Conservation (phyloP, 2,113 vertebrate species). For the Chlorodrepanis virens region DNA sequence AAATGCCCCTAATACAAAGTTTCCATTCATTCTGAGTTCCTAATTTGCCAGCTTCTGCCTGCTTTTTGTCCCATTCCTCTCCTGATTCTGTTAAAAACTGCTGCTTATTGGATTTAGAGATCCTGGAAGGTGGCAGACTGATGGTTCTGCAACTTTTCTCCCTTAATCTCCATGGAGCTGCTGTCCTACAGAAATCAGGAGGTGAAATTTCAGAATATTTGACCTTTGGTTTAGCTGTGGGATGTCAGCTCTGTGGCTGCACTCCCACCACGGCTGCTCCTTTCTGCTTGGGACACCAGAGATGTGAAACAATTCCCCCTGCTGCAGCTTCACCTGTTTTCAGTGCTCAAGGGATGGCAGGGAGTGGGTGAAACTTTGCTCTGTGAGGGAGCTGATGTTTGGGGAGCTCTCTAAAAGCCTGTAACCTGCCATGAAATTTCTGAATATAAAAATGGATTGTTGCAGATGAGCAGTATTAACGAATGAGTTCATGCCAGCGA, state of each 20-base stretch:
- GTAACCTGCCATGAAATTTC: not conserved
- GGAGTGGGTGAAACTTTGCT: not conserved
- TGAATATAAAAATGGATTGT: not conserved
- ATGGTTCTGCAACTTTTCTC: not conserved
- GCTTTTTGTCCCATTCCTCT: not conserved
- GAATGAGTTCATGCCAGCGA: not conserved
- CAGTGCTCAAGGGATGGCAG: not conserved
- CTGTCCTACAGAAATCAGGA: not conserved
- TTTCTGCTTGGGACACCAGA: not conserved
- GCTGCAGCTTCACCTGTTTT: not conserved
- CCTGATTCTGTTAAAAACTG: not conserved
- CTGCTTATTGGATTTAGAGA: not conserved
- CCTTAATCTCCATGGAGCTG: not conserved
- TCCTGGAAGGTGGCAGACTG: not conserved
- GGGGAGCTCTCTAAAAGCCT: not conserved
- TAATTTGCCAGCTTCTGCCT: not conserved
- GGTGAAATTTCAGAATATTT: not conserved
- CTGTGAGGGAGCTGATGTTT: not conserved
- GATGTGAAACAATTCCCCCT: accelerated
- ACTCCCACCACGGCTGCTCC: accelerated
- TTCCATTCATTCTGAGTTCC: not conserved
- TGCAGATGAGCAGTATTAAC: constrained; percentile 2
- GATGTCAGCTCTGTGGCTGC: not conserved
- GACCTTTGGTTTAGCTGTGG: not conserved
- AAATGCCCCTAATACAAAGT: not conserved